phyloP scores from a whole-genome alignment of 2,888 invertebrate genomes.

The Sthenelais limicola region DNA sequence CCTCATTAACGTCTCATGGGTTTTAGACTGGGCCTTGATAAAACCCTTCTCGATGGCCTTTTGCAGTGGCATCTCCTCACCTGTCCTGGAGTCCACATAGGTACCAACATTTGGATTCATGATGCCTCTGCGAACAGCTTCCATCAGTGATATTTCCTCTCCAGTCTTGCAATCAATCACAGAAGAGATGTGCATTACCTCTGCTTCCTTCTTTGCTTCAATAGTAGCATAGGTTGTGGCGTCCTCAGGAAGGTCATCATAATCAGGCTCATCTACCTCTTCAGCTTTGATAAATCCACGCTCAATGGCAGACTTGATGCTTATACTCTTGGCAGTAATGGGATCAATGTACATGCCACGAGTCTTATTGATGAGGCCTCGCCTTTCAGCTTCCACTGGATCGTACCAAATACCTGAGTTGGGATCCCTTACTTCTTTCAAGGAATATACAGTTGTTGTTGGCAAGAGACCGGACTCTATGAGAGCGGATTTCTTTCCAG shows the following conservation, averaged over 20 bases:
- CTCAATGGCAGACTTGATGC: slow-evolving; percentile 66
- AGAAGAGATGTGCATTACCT: slow-evolving; percentile 46
- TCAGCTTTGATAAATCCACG: slow-evolving; percentile 50
- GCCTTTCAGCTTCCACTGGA: slow-evolving; percentile 53
- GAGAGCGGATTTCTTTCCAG: slow-evolving; percentile 46
- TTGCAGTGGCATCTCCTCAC: slow-evolving; percentile 82
- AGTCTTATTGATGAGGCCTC: slow-evolving; percentile 54
- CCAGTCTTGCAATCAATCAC: slow-evolving; percentile 79
- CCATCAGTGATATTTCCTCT: slow-evolving; percentile 88
- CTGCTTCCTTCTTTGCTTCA: slow-evolving; percentile 47
- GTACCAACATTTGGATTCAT: slow-evolving; percentile 82
- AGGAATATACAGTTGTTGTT: slow-evolving; percentile 49
- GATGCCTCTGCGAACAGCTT: slow-evolving; percentile 91
- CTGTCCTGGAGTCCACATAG: slow-evolving; percentile 77
- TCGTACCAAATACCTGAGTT: slow-evolving; percentile 48
- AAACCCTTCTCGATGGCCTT: slow-evolving; percentile 91
- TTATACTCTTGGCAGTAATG: slow-evolving; percentile 81
- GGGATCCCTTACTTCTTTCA: slow-evolving; percentile 52
- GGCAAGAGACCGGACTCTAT: slow-evolving; percentile 48
- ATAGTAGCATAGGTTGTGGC: slow-evolving; percentile 52
- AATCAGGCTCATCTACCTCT: slow-evolving; percentile 52
- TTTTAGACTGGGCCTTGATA: slow-evolving; percentile 73
- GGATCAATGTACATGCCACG: slow-evolving; percentile 78
- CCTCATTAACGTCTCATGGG: slow-evolving; percentile 6
- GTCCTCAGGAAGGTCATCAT: slow-evolving; percentile 57